Evolutionary conservation across 2,113 vertebrate genomes (phyloP), one percentile per base, ranked within the genome.

Genomic region (Gasterosteus nipponicus): DNA sequence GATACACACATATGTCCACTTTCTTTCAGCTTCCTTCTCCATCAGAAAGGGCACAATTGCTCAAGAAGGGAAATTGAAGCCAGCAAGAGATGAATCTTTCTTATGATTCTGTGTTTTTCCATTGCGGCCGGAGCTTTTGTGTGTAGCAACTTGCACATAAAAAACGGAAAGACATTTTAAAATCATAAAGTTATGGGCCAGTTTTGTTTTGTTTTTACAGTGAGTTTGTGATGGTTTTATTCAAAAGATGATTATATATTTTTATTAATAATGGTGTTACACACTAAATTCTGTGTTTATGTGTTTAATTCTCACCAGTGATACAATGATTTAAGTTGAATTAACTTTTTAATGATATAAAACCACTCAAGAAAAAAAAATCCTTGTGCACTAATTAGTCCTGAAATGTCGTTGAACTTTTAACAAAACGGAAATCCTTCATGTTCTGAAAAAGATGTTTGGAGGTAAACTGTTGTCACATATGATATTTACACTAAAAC

Each of bases 401-500:
- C 41, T 60, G 64, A 84, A 58, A 64, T 75, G 69, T n/a, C 75
- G 71, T 78, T 73, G 35, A 29, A 57, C 39, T 60, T 72, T 68
- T 56, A 64, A 72, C 38, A 66, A 75, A 78, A 75, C 47, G 10
- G 10, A 15, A 33, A 38, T 59, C 11, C 8, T 77, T 58, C 2
- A 38, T 74, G 63, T 62, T 62, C 29, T 44, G 19, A 71, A 53
- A 72, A 73, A 47, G 47, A 57, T 78, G 66, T 69, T 46, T 65
- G 59, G 19, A 26, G 38, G 57, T 82, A 80, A 84, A 81, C 66
- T 62, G 26, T 59, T 41, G 14, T 86, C 82, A 88, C 83, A 81
- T 68, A 58, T 47, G 60, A 69, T 87, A 67, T 82, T 81, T 81
- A 78, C 59, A 73, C 66, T 85, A 41, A 88, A 81, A 78, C 39